phyloP scores from a whole-genome alignment of 2,797 vertebrate genomes.

The Coranthus polyacanthus region DNA sequence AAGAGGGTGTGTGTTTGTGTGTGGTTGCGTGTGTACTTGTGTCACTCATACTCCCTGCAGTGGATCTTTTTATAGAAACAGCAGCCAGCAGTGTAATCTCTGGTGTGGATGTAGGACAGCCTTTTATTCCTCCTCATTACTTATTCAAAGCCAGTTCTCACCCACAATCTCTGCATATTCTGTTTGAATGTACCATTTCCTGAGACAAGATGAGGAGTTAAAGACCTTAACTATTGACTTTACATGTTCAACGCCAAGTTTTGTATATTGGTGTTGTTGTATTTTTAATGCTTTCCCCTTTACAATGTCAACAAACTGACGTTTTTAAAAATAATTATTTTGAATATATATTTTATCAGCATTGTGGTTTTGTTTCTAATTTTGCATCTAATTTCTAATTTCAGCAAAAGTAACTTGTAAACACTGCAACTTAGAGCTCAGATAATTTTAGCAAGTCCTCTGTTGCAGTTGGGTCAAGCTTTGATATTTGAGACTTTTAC shows the following conservation, averaged over 20 bases:
- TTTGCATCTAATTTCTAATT: too few species aligned
- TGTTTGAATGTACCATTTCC: conserved; percentile 52
- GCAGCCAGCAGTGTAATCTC: conserved; percentile 79
- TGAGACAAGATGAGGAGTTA: conserved; percentile 34
- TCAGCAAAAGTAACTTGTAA: too few species aligned
- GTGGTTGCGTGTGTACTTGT: conserved; percentile 48
- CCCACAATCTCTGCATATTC: conserved; percentile 57
- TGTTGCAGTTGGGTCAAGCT: too few species aligned
- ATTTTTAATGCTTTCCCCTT: background rate
- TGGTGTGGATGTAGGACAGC: conserved; percentile 77
- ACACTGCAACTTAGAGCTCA: too few species aligned
- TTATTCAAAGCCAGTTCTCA: conserved; percentile 76
- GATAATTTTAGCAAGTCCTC: too few species aligned
- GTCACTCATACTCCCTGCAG: conserved; percentile 75
- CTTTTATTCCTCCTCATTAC: conserved; percentile 76
- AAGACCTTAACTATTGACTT: conserved; percentile 5
- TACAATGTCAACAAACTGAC: background rate
- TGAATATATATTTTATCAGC: background rate
- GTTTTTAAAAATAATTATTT: background rate
- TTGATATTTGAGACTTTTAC: too few species aligned
- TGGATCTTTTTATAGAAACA: conserved; percentile 80
- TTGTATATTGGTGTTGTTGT: background rate
- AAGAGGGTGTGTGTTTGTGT: conserved; percentile 25
- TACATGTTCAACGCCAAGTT: conserved; percentile 12
- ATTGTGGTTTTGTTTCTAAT: too few species aligned